Percentiles rank a stretch among this genome's conserved stretches.
These are phyloP conservation scores for Dinocampus coccinellae DNA, from an alignment of 2,888 invertebrate genomes.

Conservation along the genomic window DNA sequence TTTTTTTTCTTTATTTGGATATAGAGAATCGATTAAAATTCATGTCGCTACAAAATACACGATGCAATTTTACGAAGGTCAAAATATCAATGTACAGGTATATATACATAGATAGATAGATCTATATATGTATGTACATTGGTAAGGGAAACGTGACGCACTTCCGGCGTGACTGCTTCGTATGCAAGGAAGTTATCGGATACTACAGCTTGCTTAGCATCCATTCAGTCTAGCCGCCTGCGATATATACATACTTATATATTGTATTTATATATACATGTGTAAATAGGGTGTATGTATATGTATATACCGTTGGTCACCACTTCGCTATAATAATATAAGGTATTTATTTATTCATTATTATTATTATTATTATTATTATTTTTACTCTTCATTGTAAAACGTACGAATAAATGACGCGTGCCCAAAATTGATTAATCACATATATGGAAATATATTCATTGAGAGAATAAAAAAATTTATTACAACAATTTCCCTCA, in stretches of 20 bases:
- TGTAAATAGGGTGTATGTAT: not conserved
- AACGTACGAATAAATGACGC: not conserved
- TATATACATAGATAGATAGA: not conserved
- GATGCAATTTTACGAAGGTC: slow-evolving; percentile 8
- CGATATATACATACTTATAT: not conserved
- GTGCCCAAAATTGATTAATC: not conserved
- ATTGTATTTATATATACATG: not conserved
- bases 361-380: too few relatives aligned
- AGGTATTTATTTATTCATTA: too few relatives aligned
- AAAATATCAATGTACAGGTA: slow-evolving; percentile 7
- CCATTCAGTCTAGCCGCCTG: slow-evolving; percentile 57
- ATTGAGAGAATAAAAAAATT: not conserved
- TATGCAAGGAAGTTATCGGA: slow-evolving; percentile 67
- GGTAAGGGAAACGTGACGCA: slow-evolving; percentile 61
- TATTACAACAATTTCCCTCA: not conserved
- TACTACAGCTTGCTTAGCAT: slow-evolving; percentile 68
- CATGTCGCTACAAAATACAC: not conserved
- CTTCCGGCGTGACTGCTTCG: slow-evolving; percentile 64
- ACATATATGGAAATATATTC: not conserved
- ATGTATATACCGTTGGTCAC: too few relatives aligned
- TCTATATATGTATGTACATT: not conserved
- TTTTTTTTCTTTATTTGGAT: not conserved
- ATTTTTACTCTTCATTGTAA: not conserved
- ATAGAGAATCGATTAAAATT: not conserved
- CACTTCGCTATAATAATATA: not conserved